A percentile compares a stretch with the other conserved stretches of the same genome.
These are phyloP conservation scores for Nymphalis urticae DNA, from an alignment of 2,888 invertebrate genomes.

Conservation along the genomic window DNA sequence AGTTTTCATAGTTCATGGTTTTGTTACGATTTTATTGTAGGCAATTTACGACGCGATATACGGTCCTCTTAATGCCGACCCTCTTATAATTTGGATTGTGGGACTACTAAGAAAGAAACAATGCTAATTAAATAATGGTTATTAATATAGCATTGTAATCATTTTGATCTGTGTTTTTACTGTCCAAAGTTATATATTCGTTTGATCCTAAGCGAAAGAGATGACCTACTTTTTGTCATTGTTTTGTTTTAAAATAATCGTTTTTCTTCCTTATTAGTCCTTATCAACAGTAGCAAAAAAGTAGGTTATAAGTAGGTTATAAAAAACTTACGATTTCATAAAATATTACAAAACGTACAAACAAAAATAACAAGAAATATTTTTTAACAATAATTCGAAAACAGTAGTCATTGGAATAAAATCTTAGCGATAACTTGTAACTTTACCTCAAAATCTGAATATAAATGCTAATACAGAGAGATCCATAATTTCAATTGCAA, in stretches of 20 bases:
- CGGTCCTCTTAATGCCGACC: conserved; percentile 70
- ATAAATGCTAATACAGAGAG: conserved; percentile 74
- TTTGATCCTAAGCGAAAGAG: not conserved
- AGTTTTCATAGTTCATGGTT: conserved; percentile 45
- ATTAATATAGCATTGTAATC: conserved; percentile 23
- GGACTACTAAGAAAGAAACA: conserved; percentile 68
- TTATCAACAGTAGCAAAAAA: no score
- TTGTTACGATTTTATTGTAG: conserved; percentile 74
- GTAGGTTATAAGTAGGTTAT: no score
- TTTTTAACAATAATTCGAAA: not conserved
- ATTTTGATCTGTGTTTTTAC: not conserved
- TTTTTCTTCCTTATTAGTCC: no score
- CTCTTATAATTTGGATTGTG: conserved; percentile 72
- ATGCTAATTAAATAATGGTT: conserved; percentile 55
- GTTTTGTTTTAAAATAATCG: not conserved
- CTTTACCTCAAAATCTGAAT: conserved; percentile 72
- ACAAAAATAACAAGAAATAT: no score
- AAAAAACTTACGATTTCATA: not conserved
- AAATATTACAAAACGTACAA: no score
- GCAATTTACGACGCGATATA: conserved; percentile 74
- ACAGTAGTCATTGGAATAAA: conserved; percentile 14
- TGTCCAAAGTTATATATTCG: not conserved
- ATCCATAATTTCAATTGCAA: conserved; percentile 73
- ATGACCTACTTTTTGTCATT: not conserved
- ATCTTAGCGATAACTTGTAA: conserved; percentile 59